These are phyloP conservation scores for Agriopis leucophaearia DNA, from an alignment of 2,888 invertebrate genomes.

Conservation along the genomic window DNA sequence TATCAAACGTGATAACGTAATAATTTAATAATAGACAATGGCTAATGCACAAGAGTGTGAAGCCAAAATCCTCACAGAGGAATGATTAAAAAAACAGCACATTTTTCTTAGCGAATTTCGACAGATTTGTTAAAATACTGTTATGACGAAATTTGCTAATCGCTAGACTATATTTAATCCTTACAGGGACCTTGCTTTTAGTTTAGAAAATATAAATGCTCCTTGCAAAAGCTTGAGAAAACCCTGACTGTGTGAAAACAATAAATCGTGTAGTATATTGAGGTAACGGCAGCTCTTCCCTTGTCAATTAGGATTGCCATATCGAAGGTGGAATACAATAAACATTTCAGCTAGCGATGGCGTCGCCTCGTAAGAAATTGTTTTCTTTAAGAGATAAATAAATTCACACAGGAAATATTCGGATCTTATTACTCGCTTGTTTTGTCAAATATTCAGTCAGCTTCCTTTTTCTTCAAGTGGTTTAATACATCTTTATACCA, in stretches of 20 bases:
- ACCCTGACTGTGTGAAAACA: slow-evolving; percentile 21
- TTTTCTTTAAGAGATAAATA: slow-evolving; percentile 21
- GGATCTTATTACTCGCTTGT: slow-evolving; percentile 16
- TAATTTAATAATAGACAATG: too few relatives aligned
- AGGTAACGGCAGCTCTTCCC: slow-evolving; percentile 33
- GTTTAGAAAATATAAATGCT: slow-evolving; percentile 4
- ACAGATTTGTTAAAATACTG: too few relatives aligned
- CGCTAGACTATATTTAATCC: too few relatives aligned
- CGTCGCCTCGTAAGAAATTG: slow-evolving; percentile 22
- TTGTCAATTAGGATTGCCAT: slow-evolving; percentile 53
- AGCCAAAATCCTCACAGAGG: too few relatives aligned
- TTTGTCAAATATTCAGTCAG: slow-evolving; percentile 5
- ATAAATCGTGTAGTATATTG: slow-evolving; percentile 27
- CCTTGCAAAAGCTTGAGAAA: slow-evolving; percentile 19
- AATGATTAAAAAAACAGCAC: too few relatives aligned
- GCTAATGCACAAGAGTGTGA: too few relatives aligned
- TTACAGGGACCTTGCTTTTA: neutral
- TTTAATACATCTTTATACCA: neutral
- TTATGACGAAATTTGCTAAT: too few relatives aligned
- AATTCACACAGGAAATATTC: slow-evolving; percentile 13
- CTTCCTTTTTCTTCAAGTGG: neutral
- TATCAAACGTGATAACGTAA: too few relatives aligned
- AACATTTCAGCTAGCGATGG: slow-evolving; percentile 38
- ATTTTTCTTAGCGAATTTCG: too few relatives aligned
- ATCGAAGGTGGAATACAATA: slow-evolving; percentile 33